phyloP scores from a whole-genome alignment of 2,797 vertebrate genomes.

The Gallinago stenura region DNA sequence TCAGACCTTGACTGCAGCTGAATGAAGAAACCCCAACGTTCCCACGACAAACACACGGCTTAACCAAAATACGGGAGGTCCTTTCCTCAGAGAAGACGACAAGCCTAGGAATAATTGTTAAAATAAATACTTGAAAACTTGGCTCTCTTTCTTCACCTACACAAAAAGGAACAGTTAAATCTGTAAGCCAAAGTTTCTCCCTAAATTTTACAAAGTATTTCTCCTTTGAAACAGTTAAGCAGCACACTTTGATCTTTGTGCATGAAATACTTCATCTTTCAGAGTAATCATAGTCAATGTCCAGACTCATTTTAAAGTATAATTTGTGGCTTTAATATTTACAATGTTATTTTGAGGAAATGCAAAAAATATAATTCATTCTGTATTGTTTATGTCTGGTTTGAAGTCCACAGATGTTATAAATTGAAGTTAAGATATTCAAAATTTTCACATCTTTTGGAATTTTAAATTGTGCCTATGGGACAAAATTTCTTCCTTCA shows the following conservation, averaged over 20 bases:
- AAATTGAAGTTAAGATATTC: slow-evolving; percentile 17
- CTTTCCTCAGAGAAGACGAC: slow-evolving; percentile 12
- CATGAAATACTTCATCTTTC: slow-evolving; percentile 12
- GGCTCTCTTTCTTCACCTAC: slow-evolving; percentile 38
- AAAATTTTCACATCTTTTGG: background rate
- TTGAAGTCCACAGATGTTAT: slow-evolving; percentile 30
- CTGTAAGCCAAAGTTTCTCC: background rate
- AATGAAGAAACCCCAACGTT: background rate
- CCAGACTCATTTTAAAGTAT: slow-evolving; percentile 13
- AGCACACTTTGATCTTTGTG: slow-evolving; percentile 21
- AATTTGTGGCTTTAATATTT: slow-evolving; percentile 56
- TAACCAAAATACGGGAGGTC: slow-evolving; percentile 15
- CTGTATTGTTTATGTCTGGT: slow-evolving; percentile 15
- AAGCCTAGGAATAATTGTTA: slow-evolving; percentile 36
- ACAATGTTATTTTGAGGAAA: slow-evolving; percentile 40
- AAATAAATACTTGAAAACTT: slow-evolving; percentile 51
- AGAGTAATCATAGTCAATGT: background rate
- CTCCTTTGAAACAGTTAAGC: background rate
- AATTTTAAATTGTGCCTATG: background rate
- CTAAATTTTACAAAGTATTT: background rate
- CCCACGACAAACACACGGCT: background rate
- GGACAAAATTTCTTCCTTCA: background rate
- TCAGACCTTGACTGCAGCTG: background rate
- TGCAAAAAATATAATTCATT: background rate
- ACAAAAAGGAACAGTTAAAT: background rate